Evolutionary conservation across 2,113 vertebrate species (phyloP).

Genomic region (Onychostoma macrolepis): DNA sequence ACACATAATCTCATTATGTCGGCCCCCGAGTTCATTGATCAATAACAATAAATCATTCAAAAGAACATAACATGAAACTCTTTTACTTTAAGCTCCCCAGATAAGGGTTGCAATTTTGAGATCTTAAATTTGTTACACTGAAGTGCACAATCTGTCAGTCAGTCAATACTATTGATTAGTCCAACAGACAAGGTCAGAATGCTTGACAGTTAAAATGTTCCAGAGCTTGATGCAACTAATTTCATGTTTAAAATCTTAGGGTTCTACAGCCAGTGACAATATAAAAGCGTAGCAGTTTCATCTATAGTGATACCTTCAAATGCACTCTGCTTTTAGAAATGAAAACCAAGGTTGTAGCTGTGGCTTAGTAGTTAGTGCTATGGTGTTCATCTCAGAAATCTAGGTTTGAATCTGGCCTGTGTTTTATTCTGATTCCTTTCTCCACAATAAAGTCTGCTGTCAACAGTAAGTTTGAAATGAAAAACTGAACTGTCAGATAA

Average conservation of each 20-base stretch:
- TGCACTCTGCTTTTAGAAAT: background rate
- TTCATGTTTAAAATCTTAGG: background rate
- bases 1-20: conserved; percentile 29
- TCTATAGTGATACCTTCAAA: background rate
- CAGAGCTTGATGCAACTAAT: background rate
- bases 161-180: conserved; percentile 29
- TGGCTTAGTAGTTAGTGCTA: background rate
- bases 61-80: conserved; percentile 15
- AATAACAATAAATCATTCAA: conserved; percentile 41
- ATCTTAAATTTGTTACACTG: conserved; percentile 27
- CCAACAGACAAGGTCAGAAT: conserved; percentile 17
- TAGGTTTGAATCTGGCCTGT: background rate
- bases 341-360: background rate
- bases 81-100: conserved; percentile 18
- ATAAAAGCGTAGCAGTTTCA: background rate
- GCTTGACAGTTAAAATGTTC: conserved; percentile 25
- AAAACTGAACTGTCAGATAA: background rate
- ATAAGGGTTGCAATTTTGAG: conserved; percentile 26
- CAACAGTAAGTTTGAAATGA: background rate
- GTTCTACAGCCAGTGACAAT: background rate
- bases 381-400: background rate
- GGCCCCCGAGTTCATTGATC: conserved; percentile 15
- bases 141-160: background rate
- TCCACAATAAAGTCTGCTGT: background rate
- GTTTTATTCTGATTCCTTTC: background rate